Evolutionary conservation across 2,113 vertebrate species (phyloP), one percentile per base, ranked within the genome.

Genomic region (Tachysurus vachellii): DNA sequence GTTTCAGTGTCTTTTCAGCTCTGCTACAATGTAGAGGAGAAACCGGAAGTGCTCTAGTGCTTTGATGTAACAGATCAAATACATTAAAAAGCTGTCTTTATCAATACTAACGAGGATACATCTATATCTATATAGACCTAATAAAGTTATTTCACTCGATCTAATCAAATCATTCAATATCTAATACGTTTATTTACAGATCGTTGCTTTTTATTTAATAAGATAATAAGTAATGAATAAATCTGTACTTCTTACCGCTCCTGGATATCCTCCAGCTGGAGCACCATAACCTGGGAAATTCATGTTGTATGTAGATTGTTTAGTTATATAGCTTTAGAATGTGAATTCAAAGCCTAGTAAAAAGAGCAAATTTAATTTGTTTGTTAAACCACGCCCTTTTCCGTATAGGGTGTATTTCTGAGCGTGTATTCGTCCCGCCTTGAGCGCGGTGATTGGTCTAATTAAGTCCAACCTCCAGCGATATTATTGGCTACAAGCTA

Each of bases 271-370:
- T 0, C 4, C 91, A 4, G 80, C 83, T 0, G 89, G 88, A 26
- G 90, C 92, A 0, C 94, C 94, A 61, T 93, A 94, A 85, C 94
- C 94, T 4, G 81, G 90, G 79, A 44, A 94, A 3, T 89, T 93
- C 93, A 95, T 95, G 23, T 84, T 87, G 47, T 5, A 6, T 4
- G 1, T 36, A 21, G 1, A 0, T 11, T 42, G 0, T 80, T 23
- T 23, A 5, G 12, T 36, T 80, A 0, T 2, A 36, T 9, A 57
- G 17, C 0, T 42, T 42, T 23, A 42, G 5, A 1, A 42, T 12
- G 56, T 3, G 26, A 59, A 13, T 59, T 11, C 54, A 59, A 0
- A 31, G 16, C 36, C 36, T 36, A 36, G 36, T 1, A 36, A 12
- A 2, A 13, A 42, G 10, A 7, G 5, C 14, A 77, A 11, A 2